Evolutionary conservation across 2,797 vertebrate species (phyloP), one percentile per base, ranked within the genome.

Genomic region (Urocyon cinereoargenteus): DNA sequence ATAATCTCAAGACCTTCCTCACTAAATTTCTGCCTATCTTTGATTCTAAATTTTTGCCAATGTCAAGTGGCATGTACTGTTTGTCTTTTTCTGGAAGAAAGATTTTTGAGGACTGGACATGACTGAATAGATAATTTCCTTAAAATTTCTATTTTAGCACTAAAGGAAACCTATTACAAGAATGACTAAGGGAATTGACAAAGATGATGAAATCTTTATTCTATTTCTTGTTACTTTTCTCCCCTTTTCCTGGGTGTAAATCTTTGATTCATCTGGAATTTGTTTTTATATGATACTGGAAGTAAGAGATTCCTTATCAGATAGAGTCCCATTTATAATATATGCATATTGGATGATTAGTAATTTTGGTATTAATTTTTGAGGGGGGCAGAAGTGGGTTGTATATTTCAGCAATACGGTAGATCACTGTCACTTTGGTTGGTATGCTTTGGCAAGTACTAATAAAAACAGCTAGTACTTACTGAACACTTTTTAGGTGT

Each of bases 201-300:
- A 87, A 92, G 18, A 75, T 62, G 31, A 93, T 92, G 55, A 96
- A 79, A 73, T 93, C 13, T 66, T 28, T 86, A 51, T 95, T 83
- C 21, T 78, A 0, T 85, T 90, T 97, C 79, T 40, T 64, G 12
- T 61, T 94, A 73, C 22, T 82, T 68, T 81, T 72, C 90, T 64
- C 28, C 5, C 64, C 66, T 92, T 72, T 97, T 64, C 61, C 78
- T 83, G 24, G 34, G 12, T 40, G 6, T 53, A 61, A 84, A 66
- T 95, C 36, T 96, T 96, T 97, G 40, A 5, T 93, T 96, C 31
- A 64, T 81, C 22, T 94, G n/a, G 9, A 62, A 87, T 87, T 95
- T 92, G 13, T 62, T 85, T 91, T 94, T 79, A 49, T 79, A 45
- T 95, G 16, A 68, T 31, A 70, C 36, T 95, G n/a, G 45, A 91